Percentiles rank a stretch among this genome's conserved stretches.
Evolutionary conservation across 2,113 vertebrate species (phyloP).

Genomic region (Xyrauchen texanus): DNA sequence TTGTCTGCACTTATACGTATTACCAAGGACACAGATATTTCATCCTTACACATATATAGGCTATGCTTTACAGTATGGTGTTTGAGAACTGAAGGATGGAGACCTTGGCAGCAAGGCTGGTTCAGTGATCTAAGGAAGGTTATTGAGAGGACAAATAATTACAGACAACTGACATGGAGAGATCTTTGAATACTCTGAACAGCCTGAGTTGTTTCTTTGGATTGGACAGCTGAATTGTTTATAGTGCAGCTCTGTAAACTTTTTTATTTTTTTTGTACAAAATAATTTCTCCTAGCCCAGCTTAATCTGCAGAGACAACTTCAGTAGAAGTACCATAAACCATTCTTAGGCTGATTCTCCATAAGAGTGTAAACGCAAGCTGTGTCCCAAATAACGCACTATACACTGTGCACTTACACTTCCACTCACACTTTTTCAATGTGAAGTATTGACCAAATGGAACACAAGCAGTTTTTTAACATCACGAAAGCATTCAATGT

Average conservation of each 20-base stretch:
- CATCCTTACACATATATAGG: slow-evolving; percentile 40
- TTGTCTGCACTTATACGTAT: not conserved
- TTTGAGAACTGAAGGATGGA: slow-evolving; percentile 60
- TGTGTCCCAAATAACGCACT: no score
- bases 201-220: not conserved
- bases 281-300: no score
- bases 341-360: no score
- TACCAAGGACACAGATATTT: slow-evolving; percentile 37
- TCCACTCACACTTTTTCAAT: no score
- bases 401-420: no score
- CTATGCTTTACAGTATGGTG: not conserved
- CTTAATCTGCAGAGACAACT: no score
- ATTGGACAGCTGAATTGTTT: not conserved
- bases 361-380: no score
- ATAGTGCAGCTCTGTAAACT: not conserved
- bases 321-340: no score
- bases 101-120: slow-evolving; percentile 49
- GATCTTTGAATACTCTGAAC: slow-evolving; percentile 20
- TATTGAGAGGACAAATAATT: slow-evolving; percentile 10
- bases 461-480: no score
- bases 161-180: slow-evolving; percentile 59
- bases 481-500: no score
- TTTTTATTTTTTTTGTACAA: not conserved
- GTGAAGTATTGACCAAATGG: no score
- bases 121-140: slow-evolving; percentile 2